These are phyloP conservation scores for Eptesicus fuscus DNA, from an alignment of 2,113 vertebrate genomes.

Conservation along the genomic window DNA sequence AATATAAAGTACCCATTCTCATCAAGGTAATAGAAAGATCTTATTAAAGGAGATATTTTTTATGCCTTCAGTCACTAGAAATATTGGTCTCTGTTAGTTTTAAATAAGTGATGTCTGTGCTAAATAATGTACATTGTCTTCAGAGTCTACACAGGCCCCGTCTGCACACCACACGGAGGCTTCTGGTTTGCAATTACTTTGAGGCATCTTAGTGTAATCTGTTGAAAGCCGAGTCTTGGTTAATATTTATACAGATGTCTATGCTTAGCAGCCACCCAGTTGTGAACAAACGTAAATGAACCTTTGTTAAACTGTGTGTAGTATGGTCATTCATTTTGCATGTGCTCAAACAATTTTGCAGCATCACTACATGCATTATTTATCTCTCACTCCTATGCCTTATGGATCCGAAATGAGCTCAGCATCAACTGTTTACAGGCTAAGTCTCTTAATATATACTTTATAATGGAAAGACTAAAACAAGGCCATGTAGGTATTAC, in stretches of 20 bases:
- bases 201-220: not conserved
- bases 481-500: not conserved
- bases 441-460: conserved; percentile 3
- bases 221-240: not conserved
- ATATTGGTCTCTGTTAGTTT: not conserved
- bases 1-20: not conserved
- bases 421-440: conserved; percentile 21
- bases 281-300: conserved; percentile 12
- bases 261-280: not conserved
- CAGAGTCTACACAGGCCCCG: not conserved
- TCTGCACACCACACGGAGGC: not conserved
- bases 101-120: not conserved
- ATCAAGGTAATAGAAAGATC: not conserved
- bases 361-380: conserved; percentile 34
- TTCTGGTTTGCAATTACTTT: not conserved
- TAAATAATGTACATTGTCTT: not conserved
- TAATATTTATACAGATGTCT: conserved; percentile 51
- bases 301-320: not conserved
- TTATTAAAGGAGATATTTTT: not conserved
- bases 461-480: not conserved
- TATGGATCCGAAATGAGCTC: conserved; percentile 32
- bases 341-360: not conserved
- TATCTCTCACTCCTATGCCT: not conserved
- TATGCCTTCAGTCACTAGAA: not conserved
- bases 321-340: conserved; percentile 40